Base-by-base conservation (phyloP, 92 coral and sea anemone species). In the Epizoanthus ramosus region DNA sequence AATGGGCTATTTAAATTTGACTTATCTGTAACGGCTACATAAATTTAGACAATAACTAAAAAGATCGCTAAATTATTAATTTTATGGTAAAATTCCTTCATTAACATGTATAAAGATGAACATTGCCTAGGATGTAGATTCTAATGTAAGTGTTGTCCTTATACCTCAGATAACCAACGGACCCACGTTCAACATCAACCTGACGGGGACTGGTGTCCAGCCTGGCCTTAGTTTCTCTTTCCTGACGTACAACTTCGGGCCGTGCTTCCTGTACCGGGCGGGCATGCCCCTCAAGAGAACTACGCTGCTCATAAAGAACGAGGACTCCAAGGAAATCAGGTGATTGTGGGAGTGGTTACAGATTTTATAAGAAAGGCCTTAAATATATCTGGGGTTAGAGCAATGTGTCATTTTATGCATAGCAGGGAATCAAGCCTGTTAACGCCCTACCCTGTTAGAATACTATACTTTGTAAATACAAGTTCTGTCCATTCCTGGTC, bases 181-280 rank as follows among this genome's bases (percentile, higher is more conserved):
- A 35, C 99, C 99, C 8, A 84, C 93, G 16, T 96, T 94, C 84
- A 90, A 76, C 60, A 89, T 96, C 76, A 91, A 89, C 83, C 70
- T 96, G 68, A 91, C 99, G 21, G 99, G 99, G 50, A 89, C 86
- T 18, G 99, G 99, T 31, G 92, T 92, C 8, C 99, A 95, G 74
- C 99, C 99, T 1, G 95, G 93, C 3, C 85, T 96, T 9, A 86
- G 85, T 57, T 96, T 96, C 85, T 96, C 99, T 3, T 96, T 94
- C 85, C 86, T 87, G 35, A 83, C 92, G 52, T 90, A 94, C 58
- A 96, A 96, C 93, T 96, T 96, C 75, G 99, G 99, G 54, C 98
- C 99, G 54, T 94, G 99, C 77, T 96, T 96, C 85, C 86, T 96
- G 89, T 96, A 96, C 87, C 94, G 99, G 59, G 99, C 99, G 24